These are phyloP conservation scores for Tipula unca DNA, from an alignment of 2,888 invertebrate species.

Conservation along the genomic window DNA sequence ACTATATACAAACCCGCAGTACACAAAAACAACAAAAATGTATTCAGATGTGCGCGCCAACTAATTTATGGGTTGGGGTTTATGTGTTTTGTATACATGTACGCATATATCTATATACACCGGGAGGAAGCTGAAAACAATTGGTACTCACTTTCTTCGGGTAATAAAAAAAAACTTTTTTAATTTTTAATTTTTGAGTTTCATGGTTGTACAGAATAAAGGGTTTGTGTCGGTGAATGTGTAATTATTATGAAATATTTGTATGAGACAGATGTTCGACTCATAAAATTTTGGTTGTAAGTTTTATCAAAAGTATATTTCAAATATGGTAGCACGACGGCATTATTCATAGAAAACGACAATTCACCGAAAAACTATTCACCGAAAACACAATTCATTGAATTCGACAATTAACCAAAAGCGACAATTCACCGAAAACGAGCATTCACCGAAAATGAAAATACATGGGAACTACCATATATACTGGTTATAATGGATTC, in stretches of 20 bases:
- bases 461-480: too few relatives aligned
- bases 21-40: neutral
- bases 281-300: neutral
- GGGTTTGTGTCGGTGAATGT: neutral
- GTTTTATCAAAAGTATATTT: neutral
- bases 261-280: neutral
- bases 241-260: conserved; percentile 8
- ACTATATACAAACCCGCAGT: neutral
- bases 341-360: too few relatives aligned
- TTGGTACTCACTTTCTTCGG: neutral
- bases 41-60: neutral
- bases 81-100: neutral
- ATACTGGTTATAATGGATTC: too few relatives aligned
- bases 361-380: too few relatives aligned
- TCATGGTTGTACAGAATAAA: neutral
- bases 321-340: too few relatives aligned
- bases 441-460: too few relatives aligned
- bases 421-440: too few relatives aligned
- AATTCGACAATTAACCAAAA: too few relatives aligned
- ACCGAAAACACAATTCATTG: too few relatives aligned
- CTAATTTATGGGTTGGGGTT: neutral
- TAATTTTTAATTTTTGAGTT: neutral
- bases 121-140: neutral
- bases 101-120: neutral
- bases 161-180: neutral